Percentiles rank a stretch among this genome's conserved stretches.
Conservation (phyloP, 2,113 vertebrate species). For the Ctenomys sociabilis region DNA sequence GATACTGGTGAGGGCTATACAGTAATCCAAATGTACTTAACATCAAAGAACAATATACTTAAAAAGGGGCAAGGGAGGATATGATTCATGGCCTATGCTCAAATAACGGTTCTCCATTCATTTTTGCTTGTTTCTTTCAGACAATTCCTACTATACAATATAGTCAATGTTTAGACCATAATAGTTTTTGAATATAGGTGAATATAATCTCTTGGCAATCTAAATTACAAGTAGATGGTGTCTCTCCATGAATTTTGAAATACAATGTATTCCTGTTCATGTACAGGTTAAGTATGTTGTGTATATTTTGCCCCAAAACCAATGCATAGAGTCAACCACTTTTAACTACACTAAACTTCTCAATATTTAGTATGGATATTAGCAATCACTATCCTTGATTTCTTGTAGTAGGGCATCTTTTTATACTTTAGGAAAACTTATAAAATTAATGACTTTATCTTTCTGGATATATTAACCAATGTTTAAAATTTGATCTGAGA, state of each 20-base stretch:
- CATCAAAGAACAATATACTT: not conserved
- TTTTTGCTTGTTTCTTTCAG: slow-evolving; percentile 25
- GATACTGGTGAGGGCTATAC: not conserved
- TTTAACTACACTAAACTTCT: not conserved
- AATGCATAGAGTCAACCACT: not conserved
- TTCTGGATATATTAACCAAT: not conserved
- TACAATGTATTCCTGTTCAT: not conserved
- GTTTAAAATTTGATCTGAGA: slow-evolving; percentile 14
- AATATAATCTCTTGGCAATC: not conserved
- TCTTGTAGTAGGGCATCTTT: not conserved
- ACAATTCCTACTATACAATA: not conserved
- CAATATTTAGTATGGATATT: not conserved
- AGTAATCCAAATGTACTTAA: not conserved
- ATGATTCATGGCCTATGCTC: not conserved
- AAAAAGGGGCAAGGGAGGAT: not conserved
- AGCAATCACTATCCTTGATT: not conserved
- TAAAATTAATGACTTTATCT: slow-evolving; percentile 5
- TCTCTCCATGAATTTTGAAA: not conserved
- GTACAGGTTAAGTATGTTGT: not conserved
- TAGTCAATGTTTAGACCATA: slow-evolving; percentile 18
- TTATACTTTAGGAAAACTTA: slow-evolving; percentile 34
- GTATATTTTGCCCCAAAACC: not conserved
- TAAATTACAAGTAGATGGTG: not conserved
- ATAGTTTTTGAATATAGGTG: not conserved
- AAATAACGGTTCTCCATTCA: not conserved